A percentile compares a stretch with the other conserved stretches of the same genome.
phyloP scores from a whole-genome alignment of 2,888 invertebrate genomes.

The Adineta ricciae region DNA sequence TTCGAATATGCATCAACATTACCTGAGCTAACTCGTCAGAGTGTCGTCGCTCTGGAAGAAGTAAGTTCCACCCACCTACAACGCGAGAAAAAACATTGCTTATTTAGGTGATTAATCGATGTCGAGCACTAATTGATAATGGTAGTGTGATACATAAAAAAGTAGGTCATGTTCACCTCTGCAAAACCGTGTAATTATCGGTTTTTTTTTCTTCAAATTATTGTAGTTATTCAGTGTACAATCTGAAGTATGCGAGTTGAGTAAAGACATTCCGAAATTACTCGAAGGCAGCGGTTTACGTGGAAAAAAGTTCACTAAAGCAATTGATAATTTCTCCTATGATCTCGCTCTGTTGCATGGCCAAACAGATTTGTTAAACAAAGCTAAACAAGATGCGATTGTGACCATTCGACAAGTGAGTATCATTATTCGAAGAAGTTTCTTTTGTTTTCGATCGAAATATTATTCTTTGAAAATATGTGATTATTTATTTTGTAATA shows the following conservation, averaged over 20 bases:
- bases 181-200: too few relatives aligned
- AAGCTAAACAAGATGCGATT: slow-evolving; percentile 14
- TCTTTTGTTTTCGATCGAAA: too few relatives aligned
- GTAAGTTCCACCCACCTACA: background rate
- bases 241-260: background rate
- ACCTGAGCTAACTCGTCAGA: background rate
- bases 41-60: background rate
- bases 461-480: background rate
- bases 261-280: background rate
- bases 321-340: slow-evolving; percentile 21
- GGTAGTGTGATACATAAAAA: slow-evolving; percentile 8
- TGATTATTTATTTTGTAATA: background rate
- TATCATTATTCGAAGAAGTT: background rate
- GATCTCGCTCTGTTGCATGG: background rate
- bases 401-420: background rate
- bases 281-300: background rate
- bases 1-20: background rate
- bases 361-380: background rate
- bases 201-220: too few relatives aligned
- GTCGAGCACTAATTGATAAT: background rate
- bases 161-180: too few relatives aligned
- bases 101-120: background rate
- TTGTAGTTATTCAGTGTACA: background rate
- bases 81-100: background rate
- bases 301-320: background rate